phyloP scores from a whole-genome alignment of 2,113 vertebrate species.

The Varanus komodoensis region DNA sequence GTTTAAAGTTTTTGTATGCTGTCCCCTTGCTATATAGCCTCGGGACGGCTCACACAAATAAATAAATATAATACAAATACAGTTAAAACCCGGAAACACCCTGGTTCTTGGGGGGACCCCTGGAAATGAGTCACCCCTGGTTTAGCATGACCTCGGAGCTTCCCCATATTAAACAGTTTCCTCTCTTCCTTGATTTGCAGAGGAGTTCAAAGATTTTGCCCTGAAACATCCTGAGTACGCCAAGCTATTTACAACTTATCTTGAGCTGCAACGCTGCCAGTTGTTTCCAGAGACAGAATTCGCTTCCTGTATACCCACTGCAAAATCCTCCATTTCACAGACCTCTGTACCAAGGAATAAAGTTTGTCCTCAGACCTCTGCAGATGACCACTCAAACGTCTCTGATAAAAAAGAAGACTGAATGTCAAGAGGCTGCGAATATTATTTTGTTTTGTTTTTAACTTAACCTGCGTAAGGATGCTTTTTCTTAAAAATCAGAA shows the following conservation, averaged over 20 bases:
- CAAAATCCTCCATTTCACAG: constrained; percentile 19
- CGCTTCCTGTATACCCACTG: not conserved
- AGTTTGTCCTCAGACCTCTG: constrained; percentile 62
- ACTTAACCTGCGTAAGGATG: not conserved
- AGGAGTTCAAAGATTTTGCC: constrained; percentile 91
- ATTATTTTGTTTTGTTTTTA: not conserved
- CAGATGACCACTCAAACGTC: constrained; percentile 75
- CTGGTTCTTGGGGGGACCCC: too few relatives aligned
- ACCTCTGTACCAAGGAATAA: constrained; percentile 62
- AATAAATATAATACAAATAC: too few relatives aligned
- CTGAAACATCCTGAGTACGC: constrained; percentile 91
- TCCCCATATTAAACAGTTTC: not conserved
- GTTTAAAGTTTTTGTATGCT: too few relatives aligned
- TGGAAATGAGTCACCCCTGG: not conserved
- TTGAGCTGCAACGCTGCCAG: constrained; percentile 93
- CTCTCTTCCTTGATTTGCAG: constrained; percentile 71
- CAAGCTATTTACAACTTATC: constrained; percentile 94
- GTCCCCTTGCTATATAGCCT: too few relatives aligned
- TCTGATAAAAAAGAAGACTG: constrained; percentile 98
- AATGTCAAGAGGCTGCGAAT: constrained; percentile 48
- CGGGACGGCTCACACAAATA: too few relatives aligned
- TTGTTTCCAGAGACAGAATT: constrained; percentile 73
- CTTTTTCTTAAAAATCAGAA: not conserved
- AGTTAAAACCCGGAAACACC: too few relatives aligned
- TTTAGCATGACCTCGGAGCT: not conserved